A percentile compares a stretch with the other conserved stretches of the same genome.
Conservation (phyloP, 2,113 vertebrate species). For the Microcebus lehilahytsara region DNA sequence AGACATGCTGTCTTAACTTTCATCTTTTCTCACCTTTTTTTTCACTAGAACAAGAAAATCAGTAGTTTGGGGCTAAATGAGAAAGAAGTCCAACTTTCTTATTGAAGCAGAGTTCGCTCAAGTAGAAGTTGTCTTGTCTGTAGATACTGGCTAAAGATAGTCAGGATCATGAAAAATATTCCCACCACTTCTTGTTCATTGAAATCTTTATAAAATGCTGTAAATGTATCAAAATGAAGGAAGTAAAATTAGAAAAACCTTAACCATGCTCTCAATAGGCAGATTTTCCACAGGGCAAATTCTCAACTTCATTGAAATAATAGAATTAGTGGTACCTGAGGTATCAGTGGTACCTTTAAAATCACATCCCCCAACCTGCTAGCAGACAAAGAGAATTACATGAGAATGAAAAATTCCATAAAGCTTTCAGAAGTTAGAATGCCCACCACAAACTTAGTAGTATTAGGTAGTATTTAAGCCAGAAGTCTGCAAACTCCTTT, state of each 20-base stretch:
- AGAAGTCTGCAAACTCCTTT: not conserved
- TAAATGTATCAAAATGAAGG: not conserved
- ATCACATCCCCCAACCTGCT: not conserved
- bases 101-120: conserved; percentile 31
- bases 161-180: not conserved
- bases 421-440: not conserved
- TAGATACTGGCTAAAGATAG: not conserved
- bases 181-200: not conserved
- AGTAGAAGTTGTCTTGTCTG: not conserved
- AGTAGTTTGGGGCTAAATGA: conserved; percentile 40
- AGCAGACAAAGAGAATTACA: not conserved
- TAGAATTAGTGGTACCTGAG: not conserved
- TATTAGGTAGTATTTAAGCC: not conserved
- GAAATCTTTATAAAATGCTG: not conserved
- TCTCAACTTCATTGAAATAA: not conserved
- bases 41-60: conserved; percentile 19
- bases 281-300: not conserved
- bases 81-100: conserved; percentile 40
- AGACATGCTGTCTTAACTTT: not conserved
- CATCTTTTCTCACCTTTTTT: not conserved
- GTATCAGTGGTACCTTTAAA: not conserved
- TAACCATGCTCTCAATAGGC: not conserved
- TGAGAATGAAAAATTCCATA: not conserved
- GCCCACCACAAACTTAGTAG: not conserved
- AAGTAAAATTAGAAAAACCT: not conserved